These are phyloP conservation scores for Dendrolimus punctatus DNA, from an alignment of 1,140 invertebrate species.

Conservation along the genomic window DNA sequence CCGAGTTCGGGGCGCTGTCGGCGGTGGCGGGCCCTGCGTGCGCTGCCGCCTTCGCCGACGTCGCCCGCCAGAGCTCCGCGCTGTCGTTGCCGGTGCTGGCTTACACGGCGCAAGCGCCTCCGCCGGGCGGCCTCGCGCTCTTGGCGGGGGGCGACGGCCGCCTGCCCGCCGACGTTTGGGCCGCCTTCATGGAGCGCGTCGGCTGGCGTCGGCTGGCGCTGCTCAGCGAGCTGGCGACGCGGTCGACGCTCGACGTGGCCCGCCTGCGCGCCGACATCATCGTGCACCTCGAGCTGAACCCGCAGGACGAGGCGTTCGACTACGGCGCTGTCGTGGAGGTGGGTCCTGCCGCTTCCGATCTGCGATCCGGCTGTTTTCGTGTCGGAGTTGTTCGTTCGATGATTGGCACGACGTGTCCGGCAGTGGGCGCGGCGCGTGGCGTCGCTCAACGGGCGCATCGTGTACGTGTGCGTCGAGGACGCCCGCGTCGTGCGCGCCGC, in stretches of 20 bases:
- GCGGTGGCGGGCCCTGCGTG: slow-evolving; percentile 49
- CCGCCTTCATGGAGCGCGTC: slow-evolving; percentile 17
- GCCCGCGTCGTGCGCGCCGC: slow-evolving; percentile 32
- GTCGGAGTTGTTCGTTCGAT: not conserved
- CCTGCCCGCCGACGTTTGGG: slow-evolving; percentile 18
- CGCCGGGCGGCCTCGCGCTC: slow-evolving; percentile 17
- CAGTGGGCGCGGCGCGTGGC: slow-evolving; percentile 29
- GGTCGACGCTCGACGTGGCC: slow-evolving; percentile 26
- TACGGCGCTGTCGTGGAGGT: slow-evolving; percentile 27
- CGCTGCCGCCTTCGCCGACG: slow-evolving; percentile 42
- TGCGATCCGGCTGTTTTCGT: not conserved
- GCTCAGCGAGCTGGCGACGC: slow-evolving; percentile 35
- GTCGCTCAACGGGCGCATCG: slow-evolving; percentile 22
- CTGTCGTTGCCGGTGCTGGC: slow-evolving; percentile 36
- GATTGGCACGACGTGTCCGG: not conserved
- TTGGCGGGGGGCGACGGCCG: slow-evolving; percentile 36
- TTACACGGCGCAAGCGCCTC: slow-evolving; percentile 39
- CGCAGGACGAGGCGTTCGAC: slow-evolving; percentile 25
- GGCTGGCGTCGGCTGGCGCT: slow-evolving; percentile 39
- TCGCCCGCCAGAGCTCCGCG: slow-evolving; percentile 32
- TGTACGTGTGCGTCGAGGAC: slow-evolving; percentile 38
- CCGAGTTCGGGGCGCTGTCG: slow-evolving; percentile 39
- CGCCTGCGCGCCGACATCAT: slow-evolving; percentile 28
- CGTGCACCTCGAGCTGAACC: slow-evolving; percentile 34
- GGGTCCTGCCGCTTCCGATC: not conserved